Evolutionary conservation across 2,797 vertebrate genomes (phyloP).

Genomic region (Coendou prehensilis): DNA sequence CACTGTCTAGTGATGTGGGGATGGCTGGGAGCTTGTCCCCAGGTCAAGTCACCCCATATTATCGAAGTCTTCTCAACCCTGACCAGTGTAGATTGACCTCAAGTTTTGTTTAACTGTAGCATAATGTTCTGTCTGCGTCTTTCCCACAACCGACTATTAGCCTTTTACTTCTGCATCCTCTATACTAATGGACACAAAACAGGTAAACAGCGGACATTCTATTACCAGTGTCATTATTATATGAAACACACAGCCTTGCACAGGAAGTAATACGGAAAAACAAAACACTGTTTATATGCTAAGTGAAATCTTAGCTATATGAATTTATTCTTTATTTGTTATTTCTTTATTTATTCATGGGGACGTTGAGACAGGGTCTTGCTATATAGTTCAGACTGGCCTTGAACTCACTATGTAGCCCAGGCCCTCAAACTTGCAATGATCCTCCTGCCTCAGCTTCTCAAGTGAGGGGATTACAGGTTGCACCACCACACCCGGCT

Average conservation of each 20-base stretch:
- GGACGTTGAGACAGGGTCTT: not conserved
- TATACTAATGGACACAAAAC: conserved; percentile 54
- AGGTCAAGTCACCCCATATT: not conserved
- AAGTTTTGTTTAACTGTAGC: conserved; percentile 6
- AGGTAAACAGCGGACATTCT: not conserved
- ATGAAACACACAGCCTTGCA: conserved; percentile 10
- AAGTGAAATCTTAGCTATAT: conserved; percentile 48
- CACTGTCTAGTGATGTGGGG: not conserved
- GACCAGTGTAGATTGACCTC: not conserved
- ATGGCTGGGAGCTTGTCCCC: not conserved
- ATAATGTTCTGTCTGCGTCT: not conserved
- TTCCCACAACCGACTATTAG: not conserved
- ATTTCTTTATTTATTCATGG: not conserved
- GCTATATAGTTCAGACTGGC: not conserved
- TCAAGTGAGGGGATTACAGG: not conserved
- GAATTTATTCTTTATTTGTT: conserved; percentile 45
- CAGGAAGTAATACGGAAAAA: conserved; percentile 29
- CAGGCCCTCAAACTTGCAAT: not conserved
- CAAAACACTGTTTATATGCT: conserved; percentile 31
- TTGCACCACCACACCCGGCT: not conserved
- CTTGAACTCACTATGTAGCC: not conserved
- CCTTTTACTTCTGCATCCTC: conserved; percentile 37
- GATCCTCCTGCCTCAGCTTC: not conserved
- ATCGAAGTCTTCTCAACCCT: conserved; percentile 47
- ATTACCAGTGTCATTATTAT: not conserved